Evolutionary conservation across 2,888 invertebrate species (phyloP).

Genomic region (Chymomyza fuscimana): DNA sequence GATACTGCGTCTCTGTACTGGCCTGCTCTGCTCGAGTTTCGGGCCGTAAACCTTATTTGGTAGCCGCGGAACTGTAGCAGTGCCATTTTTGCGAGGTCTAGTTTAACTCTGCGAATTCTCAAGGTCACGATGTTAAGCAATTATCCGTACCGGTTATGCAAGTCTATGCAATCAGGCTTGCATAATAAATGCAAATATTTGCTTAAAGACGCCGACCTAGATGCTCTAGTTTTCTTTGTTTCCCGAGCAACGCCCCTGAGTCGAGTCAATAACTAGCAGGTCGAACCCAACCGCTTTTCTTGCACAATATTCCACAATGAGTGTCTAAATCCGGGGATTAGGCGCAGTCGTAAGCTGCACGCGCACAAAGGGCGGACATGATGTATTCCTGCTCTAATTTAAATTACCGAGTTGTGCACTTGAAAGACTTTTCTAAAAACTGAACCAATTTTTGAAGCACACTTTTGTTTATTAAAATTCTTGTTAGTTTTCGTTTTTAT

Average conservation of each 20-base stretch:
- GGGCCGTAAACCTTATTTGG: slow-evolving; percentile 64
- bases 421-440: slow-evolving; percentile 59
- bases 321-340: slow-evolving; percentile 63
- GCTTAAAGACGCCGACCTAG: slow-evolving; percentile 49
- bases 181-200: slow-evolving; percentile 65
- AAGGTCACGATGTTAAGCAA: slow-evolving; percentile 32
- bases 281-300: slow-evolving; percentile 43
- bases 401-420: slow-evolving; percentile 39
- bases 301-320: slow-evolving; percentile 69
- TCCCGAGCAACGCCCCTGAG: slow-evolving; percentile 58
- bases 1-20: slow-evolving; percentile 22
- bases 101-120: slow-evolving; percentile 32
- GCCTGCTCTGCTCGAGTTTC: slow-evolving; percentile 60
- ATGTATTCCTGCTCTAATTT: slow-evolving; percentile 65
- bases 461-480: slow-evolving; percentile 40
- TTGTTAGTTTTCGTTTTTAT: slow-evolving; percentile 54
- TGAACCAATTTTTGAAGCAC: slow-evolving; percentile 59
- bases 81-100: slow-evolving; percentile 23
- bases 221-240: slow-evolving; percentile 65
- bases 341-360: slow-evolving; percentile 12
- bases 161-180: slow-evolving; percentile 67
- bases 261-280: slow-evolving; percentile 46
- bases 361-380: slow-evolving; percentile 35
- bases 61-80: slow-evolving; percentile 65
- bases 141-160: slow-evolving; percentile 58